phyloP scores from a whole-genome alignment of 1,140 invertebrate genomes.

The Rhagoletis zephyria region DNA sequence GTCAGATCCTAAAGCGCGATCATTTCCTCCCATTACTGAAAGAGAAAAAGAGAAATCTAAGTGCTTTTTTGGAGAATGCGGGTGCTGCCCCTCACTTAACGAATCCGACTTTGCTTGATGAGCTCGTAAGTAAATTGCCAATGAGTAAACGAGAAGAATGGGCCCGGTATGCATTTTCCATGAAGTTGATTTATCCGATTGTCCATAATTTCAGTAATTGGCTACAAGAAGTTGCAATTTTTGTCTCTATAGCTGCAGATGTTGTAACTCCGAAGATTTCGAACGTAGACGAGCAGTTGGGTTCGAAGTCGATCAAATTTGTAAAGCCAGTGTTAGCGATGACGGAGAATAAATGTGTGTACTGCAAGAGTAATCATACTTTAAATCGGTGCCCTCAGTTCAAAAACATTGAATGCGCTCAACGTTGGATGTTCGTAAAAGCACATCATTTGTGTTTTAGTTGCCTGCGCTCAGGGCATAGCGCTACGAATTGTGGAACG shows the following conservation, averaged over 20 bases:
- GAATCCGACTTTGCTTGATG: conserved; percentile 43
- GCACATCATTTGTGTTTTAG: conserved; percentile 36
- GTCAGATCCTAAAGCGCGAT: conserved; percentile 26
- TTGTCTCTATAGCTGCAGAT: conserved; percentile 9
- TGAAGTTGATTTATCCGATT: neutral
- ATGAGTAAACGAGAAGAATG: conserved; percentile 47
- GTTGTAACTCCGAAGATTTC: neutral
- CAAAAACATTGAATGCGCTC: neutral
- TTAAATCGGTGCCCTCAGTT: conserved; percentile 30
- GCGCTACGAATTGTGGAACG: neutral
- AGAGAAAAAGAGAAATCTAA: conserved; percentile 44
- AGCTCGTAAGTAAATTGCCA: conserved; percentile 51
- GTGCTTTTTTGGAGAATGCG: conserved; percentile 42
- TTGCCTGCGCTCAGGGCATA: conserved; percentile 29
- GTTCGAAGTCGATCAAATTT: neutral
- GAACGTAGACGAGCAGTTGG: neutral
- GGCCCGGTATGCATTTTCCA: conserved; percentile 13
- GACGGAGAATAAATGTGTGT: neutral
- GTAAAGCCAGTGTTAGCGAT: neutral
- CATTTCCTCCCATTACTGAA: conserved; percentile 43
- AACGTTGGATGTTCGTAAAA: conserved; percentile 47
- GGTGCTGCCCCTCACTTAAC: conserved; percentile 39
- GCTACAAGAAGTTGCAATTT: conserved; percentile 55
- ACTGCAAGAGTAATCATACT: neutral
- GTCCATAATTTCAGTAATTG: too few species aligned